These are phyloP conservation scores for Dasysyrphus tricinctus DNA, from an alignment of 2,888 invertebrate species.

Conservation along the genomic window DNA sequence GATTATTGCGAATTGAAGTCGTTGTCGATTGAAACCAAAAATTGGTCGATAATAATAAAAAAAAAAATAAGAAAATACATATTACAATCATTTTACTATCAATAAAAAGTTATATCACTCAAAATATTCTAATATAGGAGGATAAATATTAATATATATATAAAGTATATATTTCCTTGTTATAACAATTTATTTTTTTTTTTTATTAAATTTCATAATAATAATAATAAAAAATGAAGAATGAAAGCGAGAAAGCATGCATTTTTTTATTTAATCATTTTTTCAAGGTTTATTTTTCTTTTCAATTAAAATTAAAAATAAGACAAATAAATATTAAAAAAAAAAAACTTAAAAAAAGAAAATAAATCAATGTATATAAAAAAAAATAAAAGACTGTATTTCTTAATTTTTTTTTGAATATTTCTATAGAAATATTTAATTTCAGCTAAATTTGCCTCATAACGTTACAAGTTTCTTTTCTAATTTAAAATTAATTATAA, in stretches of 20 bases:
- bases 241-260: conserved; percentile 76
- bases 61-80: conserved; percentile 46
- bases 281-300: conserved; percentile 60
- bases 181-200: conserved; percentile 26
- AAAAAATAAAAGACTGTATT: conserved; percentile 66
- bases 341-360: conserved; percentile 20
- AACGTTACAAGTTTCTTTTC: conserved; percentile 79
- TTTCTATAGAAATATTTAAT: conserved; percentile 72
- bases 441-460: conserved; percentile 79
- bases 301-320: conserved; percentile 51
- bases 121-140: conserved; percentile 39
- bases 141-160: conserved; percentile 17
- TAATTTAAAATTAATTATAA: conserved; percentile 71
- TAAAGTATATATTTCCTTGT: conserved; percentile 36
- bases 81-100: conserved; percentile 49
- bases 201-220: conserved; percentile 48
- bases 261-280: conserved; percentile 67
- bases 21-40: conserved; percentile 44
- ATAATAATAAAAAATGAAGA: conserved; percentile 76
- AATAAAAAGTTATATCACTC: conserved; percentile 14
- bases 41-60: conserved; percentile 41
- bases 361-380: conserved; percentile 30
- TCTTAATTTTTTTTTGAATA: conserved; percentile 55
- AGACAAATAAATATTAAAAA: conserved; percentile 40
- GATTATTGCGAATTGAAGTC: conserved; percentile 4